Base-by-base conservation (phyloP, 2,888 invertebrate species). In the Strigamia maritima region DNA sequence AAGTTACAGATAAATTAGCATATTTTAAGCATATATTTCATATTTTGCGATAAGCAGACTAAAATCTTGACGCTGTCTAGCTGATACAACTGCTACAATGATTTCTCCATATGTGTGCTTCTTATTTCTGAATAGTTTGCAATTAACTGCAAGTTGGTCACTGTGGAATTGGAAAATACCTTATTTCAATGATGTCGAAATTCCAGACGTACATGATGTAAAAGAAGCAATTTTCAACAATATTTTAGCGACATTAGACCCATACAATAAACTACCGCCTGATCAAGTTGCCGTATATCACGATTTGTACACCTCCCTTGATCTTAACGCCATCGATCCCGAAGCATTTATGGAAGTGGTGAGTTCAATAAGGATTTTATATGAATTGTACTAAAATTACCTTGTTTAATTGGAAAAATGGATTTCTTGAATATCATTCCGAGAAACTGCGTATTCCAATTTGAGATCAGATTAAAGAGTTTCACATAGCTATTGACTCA, bases 31-130 rank as follows among this genome's bases (percentile, higher is more conserved):
- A 35, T 8, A 8, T 35, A 8, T 35, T 35, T 35, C n/a, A n/a
- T n/a, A n/a, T n/a, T n/a, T n/a, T n/a, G n/a, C n/a, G n/a, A n/a
- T n/a, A n/a, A n/a, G n/a, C n/a, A 35, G 35, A 35, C 35, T 8
- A 35, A 35, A 35, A 35, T 10, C 44, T 65, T 65, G 22, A 22
- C 60, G 44, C 44, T 16, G 14, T 4, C 14, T 12, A 65, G 12
- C 22, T 12, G 14, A 49, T 0, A 14, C 14, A 10, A 49, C 14
- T 49, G 49, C 22, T 4, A 19, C 19, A 65, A 65, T 65, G 60
- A 0, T n/a, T 16, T 65, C 22, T 75, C 84, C 2, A n/a, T 7
- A 1, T 1, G 22, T 44, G 44, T 44, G 44, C n/a, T 44, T 44
- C 44, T 14, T 44, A n/a, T 16, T 44, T 22, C 24, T 65, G 10